Conservation (phyloP, 2,113 vertebrate genomes). For the Anolis sagrei region DNA sequence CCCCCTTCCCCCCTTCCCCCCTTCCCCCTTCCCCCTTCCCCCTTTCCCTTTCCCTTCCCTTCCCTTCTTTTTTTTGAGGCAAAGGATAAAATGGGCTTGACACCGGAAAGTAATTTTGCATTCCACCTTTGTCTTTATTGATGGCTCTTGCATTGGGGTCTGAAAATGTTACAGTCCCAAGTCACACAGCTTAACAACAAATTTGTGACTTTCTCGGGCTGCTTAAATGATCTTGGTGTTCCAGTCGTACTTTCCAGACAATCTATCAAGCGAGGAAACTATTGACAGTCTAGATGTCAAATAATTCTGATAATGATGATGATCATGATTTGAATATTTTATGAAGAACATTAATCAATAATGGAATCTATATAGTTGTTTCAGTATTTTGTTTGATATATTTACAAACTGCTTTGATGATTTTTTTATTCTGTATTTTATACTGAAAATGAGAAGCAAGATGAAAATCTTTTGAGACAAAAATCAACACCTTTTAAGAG, state of each 20-base stretch:
- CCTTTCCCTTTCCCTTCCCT: too few species aligned
- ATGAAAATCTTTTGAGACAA: not conserved
- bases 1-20: too few species aligned
- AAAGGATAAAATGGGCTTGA: too few species aligned
- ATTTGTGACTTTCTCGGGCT: not conserved
- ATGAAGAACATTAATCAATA: not conserved
- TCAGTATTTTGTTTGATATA: not conserved
- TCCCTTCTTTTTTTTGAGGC: too few species aligned
- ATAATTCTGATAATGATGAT: not conserved
- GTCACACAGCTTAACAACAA: not conserved
- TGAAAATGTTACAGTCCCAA: not conserved
- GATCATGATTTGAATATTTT: not conserved
- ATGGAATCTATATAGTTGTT: not conserved
- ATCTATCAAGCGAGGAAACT: not conserved
- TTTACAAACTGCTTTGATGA: not conserved
- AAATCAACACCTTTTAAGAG: too few species aligned
- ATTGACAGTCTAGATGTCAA: not conserved
- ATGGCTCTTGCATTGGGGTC: not conserved
- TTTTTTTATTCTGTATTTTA: not conserved
- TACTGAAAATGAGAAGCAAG: not conserved
- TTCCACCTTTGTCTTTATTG: not conserved
- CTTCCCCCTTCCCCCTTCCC: too few species aligned
- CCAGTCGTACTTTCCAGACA: not conserved
- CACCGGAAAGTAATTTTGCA: not conserved
- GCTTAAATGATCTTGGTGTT: not conserved